phyloP scores from a whole-genome alignment of 2,113 vertebrate genomes.

The Ctenomys sociabilis region DNA sequence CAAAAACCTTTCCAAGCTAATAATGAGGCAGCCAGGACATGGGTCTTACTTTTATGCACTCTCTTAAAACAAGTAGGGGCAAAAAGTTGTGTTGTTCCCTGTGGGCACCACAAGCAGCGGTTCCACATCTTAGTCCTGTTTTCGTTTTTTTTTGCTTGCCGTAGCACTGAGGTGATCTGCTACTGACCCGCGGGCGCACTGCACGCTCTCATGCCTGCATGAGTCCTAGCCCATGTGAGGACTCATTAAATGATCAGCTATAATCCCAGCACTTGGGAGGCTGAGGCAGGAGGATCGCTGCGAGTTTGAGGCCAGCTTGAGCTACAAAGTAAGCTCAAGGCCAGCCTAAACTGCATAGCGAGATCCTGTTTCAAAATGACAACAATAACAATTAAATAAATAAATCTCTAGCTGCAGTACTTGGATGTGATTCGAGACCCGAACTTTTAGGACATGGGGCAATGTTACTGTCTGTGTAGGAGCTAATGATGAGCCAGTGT shows the following conservation, averaged over 20 bases:
- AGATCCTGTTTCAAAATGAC: too few relatives aligned
- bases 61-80: background rate
- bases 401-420: background rate
- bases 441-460: slow-evolving; percentile 59
- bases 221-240: slow-evolving; percentile 13
- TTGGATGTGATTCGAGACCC: slow-evolving; percentile 47
- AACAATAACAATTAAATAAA: too few relatives aligned
- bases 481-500: background rate
- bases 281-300: too few relatives aligned
- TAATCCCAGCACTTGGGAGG: too few relatives aligned
- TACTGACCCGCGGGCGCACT: background rate
- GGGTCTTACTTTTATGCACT: background rate
- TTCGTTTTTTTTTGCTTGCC: background rate
- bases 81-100: background rate
- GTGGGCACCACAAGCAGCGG: background rate
- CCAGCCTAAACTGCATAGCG: too few relatives aligned
- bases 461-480: background rate
- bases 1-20: background rate
- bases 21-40: background rate
- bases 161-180: background rate
- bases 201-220: background rate
- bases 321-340: too few relatives aligned
- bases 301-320: too few relatives aligned
- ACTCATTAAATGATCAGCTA: slow-evolving; percentile 34
- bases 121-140: slow-evolving; percentile 13